phyloP scores from a whole-genome alignment of 2,113 vertebrate species.

The Deroptyus accipitrinus region DNA sequence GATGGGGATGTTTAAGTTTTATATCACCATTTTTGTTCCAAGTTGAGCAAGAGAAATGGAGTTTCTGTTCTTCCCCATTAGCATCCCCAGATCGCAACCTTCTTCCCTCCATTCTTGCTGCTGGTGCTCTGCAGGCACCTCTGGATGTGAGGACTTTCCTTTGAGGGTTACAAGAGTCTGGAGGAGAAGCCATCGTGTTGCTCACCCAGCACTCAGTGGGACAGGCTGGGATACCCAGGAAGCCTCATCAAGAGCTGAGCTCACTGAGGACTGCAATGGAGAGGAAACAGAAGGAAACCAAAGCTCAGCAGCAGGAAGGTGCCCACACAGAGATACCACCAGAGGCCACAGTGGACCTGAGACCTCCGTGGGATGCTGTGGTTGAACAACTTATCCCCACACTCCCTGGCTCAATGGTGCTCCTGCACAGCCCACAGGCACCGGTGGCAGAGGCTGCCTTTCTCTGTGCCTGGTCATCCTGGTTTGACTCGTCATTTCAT shows the following conservation, averaged over 20 bases:
- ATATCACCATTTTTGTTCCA: background rate
- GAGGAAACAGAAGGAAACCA: background rate
- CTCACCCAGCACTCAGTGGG: background rate
- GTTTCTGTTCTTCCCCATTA: background rate
- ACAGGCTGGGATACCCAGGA: background rate
- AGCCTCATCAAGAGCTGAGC: background rate
- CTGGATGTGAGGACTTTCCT: background rate
- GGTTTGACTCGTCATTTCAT: background rate
- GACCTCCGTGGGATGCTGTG: background rate
- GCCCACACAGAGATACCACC: accelerated
- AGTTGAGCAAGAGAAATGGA: background rate
- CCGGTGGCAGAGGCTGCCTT: accelerated
- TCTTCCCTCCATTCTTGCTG: background rate
- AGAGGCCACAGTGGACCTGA: background rate
- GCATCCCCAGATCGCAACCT: background rate
- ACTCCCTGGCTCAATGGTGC: background rate
- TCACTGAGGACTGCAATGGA: background rate
- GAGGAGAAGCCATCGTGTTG: background rate
- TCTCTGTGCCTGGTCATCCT: background rate
- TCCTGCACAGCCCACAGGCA: background rate
- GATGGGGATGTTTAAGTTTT: background rate
- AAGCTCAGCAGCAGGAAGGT: background rate
- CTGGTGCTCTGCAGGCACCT: background rate
- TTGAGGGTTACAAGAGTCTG: background rate
- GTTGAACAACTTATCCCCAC: background rate